phyloP scores from a whole-genome alignment of 2,797 vertebrate genomes.

The Tragopan temminckii region DNA sequence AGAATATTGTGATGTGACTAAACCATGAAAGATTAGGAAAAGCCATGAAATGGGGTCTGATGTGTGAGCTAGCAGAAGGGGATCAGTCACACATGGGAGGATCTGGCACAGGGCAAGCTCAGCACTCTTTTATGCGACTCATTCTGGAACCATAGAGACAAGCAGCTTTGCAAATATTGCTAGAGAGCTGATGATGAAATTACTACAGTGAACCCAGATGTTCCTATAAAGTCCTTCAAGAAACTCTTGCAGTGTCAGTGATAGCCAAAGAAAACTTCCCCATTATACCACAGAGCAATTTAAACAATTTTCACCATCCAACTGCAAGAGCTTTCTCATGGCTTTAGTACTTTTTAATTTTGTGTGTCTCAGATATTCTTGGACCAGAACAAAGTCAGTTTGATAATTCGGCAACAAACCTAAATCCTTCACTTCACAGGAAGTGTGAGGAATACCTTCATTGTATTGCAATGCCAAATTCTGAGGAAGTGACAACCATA shows the following conservation, averaged over 20 bases:
- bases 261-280: conserved; percentile 58
- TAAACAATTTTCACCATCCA: conserved; percentile 8
- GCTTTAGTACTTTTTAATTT: not conserved
- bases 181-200: conserved; percentile 23
- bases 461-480: not conserved
- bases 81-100: conserved; percentile 54
- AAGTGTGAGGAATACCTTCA: not conserved
- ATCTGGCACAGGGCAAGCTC: conserved; percentile 35
- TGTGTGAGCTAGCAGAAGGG: conserved; percentile 38
- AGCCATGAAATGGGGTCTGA: conserved; percentile 66
- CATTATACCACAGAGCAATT: conserved; percentile 21
- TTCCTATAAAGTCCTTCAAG: conserved; percentile 52
- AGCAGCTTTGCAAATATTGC: conserved; percentile 52
- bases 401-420: not conserved
- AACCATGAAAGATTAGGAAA: conserved; percentile 72
- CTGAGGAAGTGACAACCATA: not conserved
- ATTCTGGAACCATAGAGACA: conserved; percentile 22
- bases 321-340: not conserved
- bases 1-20: conserved; percentile 64
- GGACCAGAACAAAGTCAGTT: not conserved
- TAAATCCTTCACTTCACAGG: not conserved
- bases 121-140: conserved; percentile 29
- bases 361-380: not conserved
- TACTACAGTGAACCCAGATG: conserved; percentile 11
- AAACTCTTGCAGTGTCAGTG: conserved; percentile 23